Base-by-base conservation (phyloP, 2,888 invertebrate genomes). In the Dryococelus australis region DNA sequence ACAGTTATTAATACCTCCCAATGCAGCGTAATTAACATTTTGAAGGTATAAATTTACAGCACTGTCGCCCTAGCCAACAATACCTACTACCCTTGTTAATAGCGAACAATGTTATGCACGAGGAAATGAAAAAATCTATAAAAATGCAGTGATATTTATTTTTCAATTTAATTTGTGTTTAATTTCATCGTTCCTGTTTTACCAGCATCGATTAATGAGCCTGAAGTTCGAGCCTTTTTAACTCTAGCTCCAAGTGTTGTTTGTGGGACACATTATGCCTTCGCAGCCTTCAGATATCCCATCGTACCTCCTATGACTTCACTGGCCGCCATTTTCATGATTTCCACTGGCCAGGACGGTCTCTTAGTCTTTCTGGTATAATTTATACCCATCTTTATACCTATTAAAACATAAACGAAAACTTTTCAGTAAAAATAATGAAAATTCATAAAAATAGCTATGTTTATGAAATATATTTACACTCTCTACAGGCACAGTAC, bases 311-410 rank as follows among this genome's bases (percentile, higher is more conserved):
- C 65, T 65, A 65, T 65, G 65, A 65, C 65, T 9, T 65, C 65
- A 65, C 65, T 65, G 65, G 16, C 65, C 8, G 65, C 65, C 16
- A 65, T 65, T 65, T 65, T 24, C 65, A 65, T 65, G 24, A 8
- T 16, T 20, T 65, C 65, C 65, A 12, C 65, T 65, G 65, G 13
- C 65, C 65, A 65, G 20, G 65, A 65, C 65, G 8, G 65, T 16
- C 65, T n/a, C n/a, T 65, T 65, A 65, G 65, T 20, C 65, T 65
- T 65, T 65, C 65, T 65, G 65, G 65, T 65, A 65, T 65, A 65
- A 65, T 65, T 65, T 65, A 8, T 65, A 65, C 65, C 65, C 65
- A 65, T 65, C 65, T 8, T 65, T 65, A 65, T 20, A 65, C 10
- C 65, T 20, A 24, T 65, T 65, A 65, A 65, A 9, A 65, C 16